Evolutionary conservation across 2,888 invertebrate genomes (phyloP).

Genomic region (Tinea semifulvella): DNA sequence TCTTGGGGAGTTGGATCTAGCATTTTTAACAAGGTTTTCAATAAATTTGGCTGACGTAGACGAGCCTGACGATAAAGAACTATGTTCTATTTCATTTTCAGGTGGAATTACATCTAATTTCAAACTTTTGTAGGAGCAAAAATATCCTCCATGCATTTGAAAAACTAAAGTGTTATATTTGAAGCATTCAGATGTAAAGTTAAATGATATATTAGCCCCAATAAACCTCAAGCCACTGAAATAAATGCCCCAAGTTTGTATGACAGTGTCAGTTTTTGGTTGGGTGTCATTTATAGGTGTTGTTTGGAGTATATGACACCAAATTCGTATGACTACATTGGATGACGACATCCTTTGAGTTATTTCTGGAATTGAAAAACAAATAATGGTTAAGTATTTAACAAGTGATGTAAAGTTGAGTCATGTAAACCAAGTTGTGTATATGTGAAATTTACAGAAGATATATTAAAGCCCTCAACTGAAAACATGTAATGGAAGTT

Average conservation of each 20-base stretch:
- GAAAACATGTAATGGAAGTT: too few relatives aligned
- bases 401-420: too few relatives aligned
- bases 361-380: conserved; percentile 40
- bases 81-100: conserved; percentile 50
- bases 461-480: too few relatives aligned
- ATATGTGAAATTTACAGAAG: too few relatives aligned
- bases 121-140: conserved; percentile 70
- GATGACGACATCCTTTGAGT: conserved; percentile 56
- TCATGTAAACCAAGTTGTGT: too few relatives aligned
- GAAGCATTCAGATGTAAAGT: conserved; percentile 73
- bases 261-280: conserved; percentile 60
- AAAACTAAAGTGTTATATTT: conserved; percentile 82
- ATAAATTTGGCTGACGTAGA: conserved; percentile 43
- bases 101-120: conserved; percentile 57
- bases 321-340: conserved; percentile 55
- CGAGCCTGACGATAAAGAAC: conserved; percentile 50
- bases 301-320: conserved; percentile 45
- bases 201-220: conserved; percentile 73
- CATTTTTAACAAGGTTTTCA: conserved; percentile 38
- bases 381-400: too few relatives aligned
- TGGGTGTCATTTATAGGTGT: conserved; percentile 23
- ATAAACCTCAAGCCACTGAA: conserved; percentile 84
- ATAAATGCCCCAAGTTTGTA: conserved; percentile 86
- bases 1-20: conserved; percentile 51
- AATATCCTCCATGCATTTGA: conserved; percentile 88